These are phyloP conservation scores for honey bee (Apis mellifera) DNA, from an alignment of 1,140 invertebrate genomes.

Conservation along the genomic window DNA sequence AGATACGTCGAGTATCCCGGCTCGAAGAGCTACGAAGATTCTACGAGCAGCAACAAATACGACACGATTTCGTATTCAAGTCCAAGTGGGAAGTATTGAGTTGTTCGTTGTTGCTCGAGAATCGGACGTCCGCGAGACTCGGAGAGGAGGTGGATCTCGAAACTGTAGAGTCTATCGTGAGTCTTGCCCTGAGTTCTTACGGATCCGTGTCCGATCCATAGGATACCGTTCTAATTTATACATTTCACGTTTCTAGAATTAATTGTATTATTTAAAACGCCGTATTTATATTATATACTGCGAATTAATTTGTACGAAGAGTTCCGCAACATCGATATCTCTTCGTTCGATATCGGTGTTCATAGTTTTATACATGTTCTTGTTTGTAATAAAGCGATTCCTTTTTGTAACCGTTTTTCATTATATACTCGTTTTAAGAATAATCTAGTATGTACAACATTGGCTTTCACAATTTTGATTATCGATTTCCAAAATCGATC, in stretches of 20 bases:
- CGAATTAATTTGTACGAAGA: not conserved
- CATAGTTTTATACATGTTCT: constrained; percentile 60
- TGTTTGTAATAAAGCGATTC: constrained; percentile 74
- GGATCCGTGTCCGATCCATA: not conserved
- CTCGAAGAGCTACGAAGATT: constrained; percentile 63
- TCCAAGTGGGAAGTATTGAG: constrained; percentile 69
- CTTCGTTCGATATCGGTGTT: constrained; percentile 14
- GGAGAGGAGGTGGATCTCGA: too few species aligned
- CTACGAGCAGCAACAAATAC: constrained; percentile 65
- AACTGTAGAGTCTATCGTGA: too few species aligned
- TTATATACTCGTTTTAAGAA: not conserved
- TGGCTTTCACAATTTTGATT: too few species aligned
- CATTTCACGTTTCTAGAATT: constrained; percentile 17
- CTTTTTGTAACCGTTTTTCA: constrained; percentile 5
- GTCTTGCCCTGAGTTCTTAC: not conserved
- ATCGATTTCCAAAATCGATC: too few species aligned
- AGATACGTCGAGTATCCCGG: constrained; percentile 67
- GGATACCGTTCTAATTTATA: constrained; percentile 41
- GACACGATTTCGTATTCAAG: constrained; percentile 80
- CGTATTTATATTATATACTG: constrained; percentile 64
- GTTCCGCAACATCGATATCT: constrained; percentile 48
- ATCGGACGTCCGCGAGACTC: not conserved
- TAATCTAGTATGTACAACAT: too few species aligned
- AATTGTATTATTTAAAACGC: constrained; percentile 52
- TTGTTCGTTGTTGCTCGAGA: too few species aligned